Percentiles rank a stretch among this genome's conserved stretches.
These are phyloP conservation scores for Ptilorrhoa leucosticta DNA, from an alignment of 2,113 vertebrate species.

Conservation along the genomic window DNA sequence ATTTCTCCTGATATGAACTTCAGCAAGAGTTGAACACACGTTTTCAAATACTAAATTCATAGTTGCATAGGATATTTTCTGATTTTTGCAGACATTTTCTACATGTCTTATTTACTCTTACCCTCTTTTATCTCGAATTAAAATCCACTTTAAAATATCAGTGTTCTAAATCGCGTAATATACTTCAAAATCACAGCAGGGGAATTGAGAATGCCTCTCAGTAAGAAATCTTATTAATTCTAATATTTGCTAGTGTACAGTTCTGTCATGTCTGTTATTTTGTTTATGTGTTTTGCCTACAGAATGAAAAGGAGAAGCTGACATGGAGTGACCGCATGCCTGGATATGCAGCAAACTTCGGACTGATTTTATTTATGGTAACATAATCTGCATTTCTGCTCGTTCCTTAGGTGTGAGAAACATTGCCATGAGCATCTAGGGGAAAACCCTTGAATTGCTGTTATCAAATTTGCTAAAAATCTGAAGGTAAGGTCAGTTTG, in stretches of 20 bases:
- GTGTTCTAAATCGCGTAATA: neutral
- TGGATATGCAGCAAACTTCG: constrained; percentile 88
- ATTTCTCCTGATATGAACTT: neutral
- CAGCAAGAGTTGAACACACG: neutral
- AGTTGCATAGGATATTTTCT: neutral
- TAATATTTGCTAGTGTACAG: neutral
- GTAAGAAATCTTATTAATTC: neutral
- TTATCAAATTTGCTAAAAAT: neutral
- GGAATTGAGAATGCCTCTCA: neutral
- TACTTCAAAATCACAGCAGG: neutral
- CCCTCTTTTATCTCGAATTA: neutral
- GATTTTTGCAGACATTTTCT: neutral
- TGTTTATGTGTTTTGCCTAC: neutral
- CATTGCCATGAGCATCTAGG: neutral
- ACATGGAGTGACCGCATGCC: constrained; percentile 87
- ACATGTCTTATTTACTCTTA: neutral
- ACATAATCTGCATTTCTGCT: neutral
- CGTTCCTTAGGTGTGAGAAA: neutral
- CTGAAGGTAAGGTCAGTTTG: neutral
- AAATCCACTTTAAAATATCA: neutral
- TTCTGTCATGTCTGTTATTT: neutral
- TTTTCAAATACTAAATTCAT: neutral
- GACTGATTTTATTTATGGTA: constrained; percentile 92
- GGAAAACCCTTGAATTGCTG: neutral
- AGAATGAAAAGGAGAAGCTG: constrained; percentile 84